These are phyloP conservation scores for Zosterops japonicus DNA, from an alignment of 2,113 vertebrate species.

Conservation along the genomic window DNA sequence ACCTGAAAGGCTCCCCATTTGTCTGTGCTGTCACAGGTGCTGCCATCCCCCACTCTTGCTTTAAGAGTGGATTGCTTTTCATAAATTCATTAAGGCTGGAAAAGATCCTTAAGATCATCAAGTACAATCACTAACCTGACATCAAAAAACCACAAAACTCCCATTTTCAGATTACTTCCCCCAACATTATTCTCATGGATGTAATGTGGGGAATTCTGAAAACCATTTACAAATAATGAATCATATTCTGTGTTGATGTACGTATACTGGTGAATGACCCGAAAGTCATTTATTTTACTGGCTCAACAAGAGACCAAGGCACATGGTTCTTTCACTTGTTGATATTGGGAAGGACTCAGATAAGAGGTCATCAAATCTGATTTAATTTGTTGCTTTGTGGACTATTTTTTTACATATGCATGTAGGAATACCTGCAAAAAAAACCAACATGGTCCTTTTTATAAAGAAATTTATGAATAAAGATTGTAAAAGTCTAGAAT, in stretches of 20 bases:
- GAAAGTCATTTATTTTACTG: neutral
- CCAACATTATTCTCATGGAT: neutral
- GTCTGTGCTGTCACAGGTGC: neutral
- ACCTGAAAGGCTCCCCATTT: neutral
- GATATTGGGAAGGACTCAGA: neutral
- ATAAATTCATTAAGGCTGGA: neutral
- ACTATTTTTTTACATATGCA: neutral
- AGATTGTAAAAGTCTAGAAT: neutral
- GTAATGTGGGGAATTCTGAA: neutral
- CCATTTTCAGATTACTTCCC: neutral
- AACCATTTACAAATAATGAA: neutral
- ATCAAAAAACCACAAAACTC: neutral
- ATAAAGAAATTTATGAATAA: neutral
- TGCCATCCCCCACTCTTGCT: neutral
- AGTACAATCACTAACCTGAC: neutral
- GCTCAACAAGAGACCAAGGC: neutral
- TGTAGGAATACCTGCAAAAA: neutral
- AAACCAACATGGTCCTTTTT: neutral
- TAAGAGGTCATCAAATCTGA: neutral
- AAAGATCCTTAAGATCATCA: neutral
- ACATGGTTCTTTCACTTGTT: neutral
- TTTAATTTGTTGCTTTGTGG: neutral
- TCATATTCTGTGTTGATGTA: neutral
- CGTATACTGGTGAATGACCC: neutral
- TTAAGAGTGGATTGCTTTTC: neutral